These are phyloP conservation scores for Eufriesea mexicana DNA, from an alignment of 1,140 invertebrate genomes.

Conservation along the genomic window DNA sequence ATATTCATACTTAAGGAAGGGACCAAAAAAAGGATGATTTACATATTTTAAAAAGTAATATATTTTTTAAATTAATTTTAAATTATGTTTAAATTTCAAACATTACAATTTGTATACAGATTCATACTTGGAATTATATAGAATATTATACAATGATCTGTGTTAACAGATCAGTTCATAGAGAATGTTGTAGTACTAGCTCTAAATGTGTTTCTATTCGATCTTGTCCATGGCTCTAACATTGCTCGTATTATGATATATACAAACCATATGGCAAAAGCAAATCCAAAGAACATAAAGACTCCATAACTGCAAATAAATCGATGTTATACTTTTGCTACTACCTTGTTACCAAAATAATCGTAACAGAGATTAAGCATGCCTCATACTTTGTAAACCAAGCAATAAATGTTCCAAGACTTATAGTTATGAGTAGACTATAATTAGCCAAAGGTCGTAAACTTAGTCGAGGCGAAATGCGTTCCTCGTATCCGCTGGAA, in stretches of 20 bases:
- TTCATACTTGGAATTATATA: not conserved
- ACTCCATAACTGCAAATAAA: slow-evolving; percentile 73
- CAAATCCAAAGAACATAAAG: slow-evolving; percentile 63
- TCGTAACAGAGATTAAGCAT: slow-evolving; percentile 12
- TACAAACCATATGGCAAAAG: slow-evolving; percentile 67
- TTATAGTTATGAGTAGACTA: slow-evolving; percentile 81
- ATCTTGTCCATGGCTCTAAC: slow-evolving; percentile 71
- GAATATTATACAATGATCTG: not conserved
- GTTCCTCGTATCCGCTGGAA: slow-evolving; percentile 82
- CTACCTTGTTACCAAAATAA: not conserved
- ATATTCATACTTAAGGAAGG: not conserved
- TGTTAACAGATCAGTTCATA: slow-evolving; percentile 16
- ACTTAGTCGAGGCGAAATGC: slow-evolving; percentile 87
- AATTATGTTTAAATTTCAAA: slow-evolving; percentile 5
- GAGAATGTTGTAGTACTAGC: slow-evolving; percentile 16
- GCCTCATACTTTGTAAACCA: slow-evolving; percentile 72
- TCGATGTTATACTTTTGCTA: not conserved
- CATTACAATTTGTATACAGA: slow-evolving; percentile 20
- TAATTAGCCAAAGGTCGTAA: slow-evolving; percentile 87
- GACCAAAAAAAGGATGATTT: not conserved
- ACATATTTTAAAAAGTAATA: not conserved
- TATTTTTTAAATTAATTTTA: slow-evolving; percentile 11
- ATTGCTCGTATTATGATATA: slow-evolving; percentile 72
- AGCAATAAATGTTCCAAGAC: slow-evolving; percentile 68
- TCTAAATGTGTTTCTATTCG: slow-evolving; percentile 18